Conservation (phyloP, 2,888 invertebrate genomes). For the Didymodactylos carnosus region DNA sequence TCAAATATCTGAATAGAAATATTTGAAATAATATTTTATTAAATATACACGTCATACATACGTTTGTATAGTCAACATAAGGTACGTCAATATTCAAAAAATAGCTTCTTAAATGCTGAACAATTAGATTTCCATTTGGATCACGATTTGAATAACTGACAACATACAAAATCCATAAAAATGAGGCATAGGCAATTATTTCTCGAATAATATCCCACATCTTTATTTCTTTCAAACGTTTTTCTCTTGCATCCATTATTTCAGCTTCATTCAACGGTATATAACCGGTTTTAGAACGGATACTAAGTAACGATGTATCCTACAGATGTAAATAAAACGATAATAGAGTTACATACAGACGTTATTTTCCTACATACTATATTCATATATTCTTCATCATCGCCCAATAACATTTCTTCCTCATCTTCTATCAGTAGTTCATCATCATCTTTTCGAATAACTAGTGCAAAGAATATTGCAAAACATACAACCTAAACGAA, state of each 20-base stretch:
- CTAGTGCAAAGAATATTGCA: conserved; percentile 2
- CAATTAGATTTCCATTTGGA: conserved; percentile 29
- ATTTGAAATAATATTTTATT: neutral
- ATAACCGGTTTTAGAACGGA: neutral
- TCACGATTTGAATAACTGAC: conserved; percentile 35
- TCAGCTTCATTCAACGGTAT: conserved; percentile 23
- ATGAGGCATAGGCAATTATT: conserved; percentile 35
- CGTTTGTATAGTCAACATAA: neutral
- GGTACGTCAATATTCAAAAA: neutral
- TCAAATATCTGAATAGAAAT: neutral
- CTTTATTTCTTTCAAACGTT: conserved; percentile 35
- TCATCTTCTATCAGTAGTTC: neutral
- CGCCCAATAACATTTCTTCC: neutral
- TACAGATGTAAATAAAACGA: neutral
- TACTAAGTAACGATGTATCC: neutral
- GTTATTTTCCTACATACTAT: neutral
- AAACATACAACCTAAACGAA: neutral
- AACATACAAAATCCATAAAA: conserved; percentile 35
- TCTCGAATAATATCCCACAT: conserved; percentile 36
- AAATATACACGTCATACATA: too few species aligned
- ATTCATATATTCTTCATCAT: neutral
- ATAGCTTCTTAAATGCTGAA: conserved; percentile 29
- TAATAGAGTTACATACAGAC: neutral
- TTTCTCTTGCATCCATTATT: conserved; percentile 27
- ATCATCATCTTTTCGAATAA: conserved; percentile 4